Evolutionary conservation across 2,888 invertebrate genomes (phyloP).

Genomic region (Cataglyphis albicans): DNA sequence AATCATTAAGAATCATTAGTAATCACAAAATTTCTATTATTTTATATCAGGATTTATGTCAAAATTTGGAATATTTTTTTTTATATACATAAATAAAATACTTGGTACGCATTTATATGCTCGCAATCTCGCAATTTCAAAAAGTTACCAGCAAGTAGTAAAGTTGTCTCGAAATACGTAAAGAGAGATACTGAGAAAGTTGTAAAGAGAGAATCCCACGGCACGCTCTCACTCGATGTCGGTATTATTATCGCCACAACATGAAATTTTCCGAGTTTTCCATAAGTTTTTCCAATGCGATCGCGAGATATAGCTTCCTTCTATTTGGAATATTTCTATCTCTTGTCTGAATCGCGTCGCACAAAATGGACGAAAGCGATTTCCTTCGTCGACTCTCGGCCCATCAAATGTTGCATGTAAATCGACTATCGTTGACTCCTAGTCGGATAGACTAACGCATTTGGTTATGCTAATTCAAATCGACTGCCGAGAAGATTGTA

Average conservation of each 20-base stretch:
- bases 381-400: conserved; percentile 47
- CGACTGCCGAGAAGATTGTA: conserved; percentile 45
- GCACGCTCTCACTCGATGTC: conserved; percentile 24
- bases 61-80: neutral
- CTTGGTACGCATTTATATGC: neutral
- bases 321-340: conserved; percentile 26
- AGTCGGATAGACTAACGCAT: conserved; percentile 34
- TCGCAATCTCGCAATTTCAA: neutral
- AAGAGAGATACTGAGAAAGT: conserved; percentile 46
- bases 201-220: conserved; percentile 46
- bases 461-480: conserved; percentile 57
- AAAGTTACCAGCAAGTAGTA: neutral
- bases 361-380: conserved; percentile 49
- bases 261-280: conserved; percentile 45
- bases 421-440: conserved; percentile 47
- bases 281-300: conserved; percentile 34
- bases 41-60: neutral
- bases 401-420: conserved; percentile 35
- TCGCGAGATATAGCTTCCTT: conserved; percentile 9
- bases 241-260: conserved; percentile 29
- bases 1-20: neutral
- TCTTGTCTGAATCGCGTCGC: conserved; percentile 7
- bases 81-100: neutral
- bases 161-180: neutral
- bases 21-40: neutral